phyloP scores from a whole-genome alignment of 2,888 invertebrate species.

The Netelia melanura region DNA sequence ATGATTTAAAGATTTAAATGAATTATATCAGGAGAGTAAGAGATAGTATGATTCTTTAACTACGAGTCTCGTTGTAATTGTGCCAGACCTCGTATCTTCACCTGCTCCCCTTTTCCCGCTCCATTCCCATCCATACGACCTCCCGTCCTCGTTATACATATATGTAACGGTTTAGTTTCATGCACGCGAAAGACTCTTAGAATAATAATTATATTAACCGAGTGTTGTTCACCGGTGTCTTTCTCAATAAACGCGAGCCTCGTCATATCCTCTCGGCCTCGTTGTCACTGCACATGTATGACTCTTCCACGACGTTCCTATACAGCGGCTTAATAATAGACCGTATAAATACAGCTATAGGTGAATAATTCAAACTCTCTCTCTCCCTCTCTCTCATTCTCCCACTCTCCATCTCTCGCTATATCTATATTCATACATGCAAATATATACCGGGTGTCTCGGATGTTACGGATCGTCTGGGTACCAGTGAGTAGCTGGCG shows the following conservation, averaged over 20 bases:
- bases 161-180: slow-evolving; percentile 19
- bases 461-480: no score
- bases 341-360: slow-evolving; percentile 11
- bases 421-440: no score
- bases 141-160: neutral
- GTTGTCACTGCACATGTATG: slow-evolving; percentile 27
- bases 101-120: neutral
- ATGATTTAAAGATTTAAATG: slow-evolving; percentile 43
- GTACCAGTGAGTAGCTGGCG: no score
- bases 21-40: slow-evolving; percentile 5
- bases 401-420: no score
- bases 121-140: neutral
- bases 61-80: slow-evolving; percentile 21
- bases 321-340: slow-evolving; percentile 31
- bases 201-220: slow-evolving; percentile 33
- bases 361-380: slow-evolving; percentile 2
- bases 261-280: slow-evolving; percentile 46
- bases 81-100: slow-evolving; percentile 13
- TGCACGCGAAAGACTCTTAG: slow-evolving; percentile 17
- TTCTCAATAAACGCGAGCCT: slow-evolving; percentile 32
- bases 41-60: slow-evolving; percentile 32
- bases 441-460: no score
- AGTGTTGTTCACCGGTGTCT: slow-evolving; percentile 10
- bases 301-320: slow-evolving; percentile 13
- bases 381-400: no score